Evolutionary conservation across 2,888 invertebrate genomes (phyloP).

Genomic region (Tortricodes alternella): DNA sequence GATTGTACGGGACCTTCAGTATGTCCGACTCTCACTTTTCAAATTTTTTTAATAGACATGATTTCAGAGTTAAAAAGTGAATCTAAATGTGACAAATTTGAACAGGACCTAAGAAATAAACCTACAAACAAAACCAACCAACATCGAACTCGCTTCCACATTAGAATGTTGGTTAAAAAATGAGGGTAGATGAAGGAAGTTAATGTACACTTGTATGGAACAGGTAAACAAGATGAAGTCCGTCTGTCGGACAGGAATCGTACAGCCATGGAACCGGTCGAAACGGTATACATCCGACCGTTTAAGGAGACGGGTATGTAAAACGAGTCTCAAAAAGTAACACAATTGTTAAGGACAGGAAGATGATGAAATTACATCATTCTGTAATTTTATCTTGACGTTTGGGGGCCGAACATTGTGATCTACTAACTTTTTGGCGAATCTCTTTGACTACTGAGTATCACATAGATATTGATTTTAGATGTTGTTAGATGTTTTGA

Average conservation of each 20-base stretch:
- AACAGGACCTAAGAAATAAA: too few species aligned
- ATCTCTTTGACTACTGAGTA: too few species aligned
- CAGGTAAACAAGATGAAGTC: not conserved
- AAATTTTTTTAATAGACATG: too few species aligned
- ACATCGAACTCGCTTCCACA: too few species aligned
- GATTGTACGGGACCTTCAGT: too few species aligned
- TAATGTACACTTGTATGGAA: not conserved
- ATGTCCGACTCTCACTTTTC: too few species aligned
- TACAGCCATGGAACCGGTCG: not conserved
- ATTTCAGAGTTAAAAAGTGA: too few species aligned
- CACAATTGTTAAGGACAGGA: not conserved
- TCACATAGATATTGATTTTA: too few species aligned
- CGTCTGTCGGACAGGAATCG: not conserved
- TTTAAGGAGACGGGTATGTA: not conserved
- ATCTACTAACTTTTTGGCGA: not conserved
- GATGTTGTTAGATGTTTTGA: too few species aligned
- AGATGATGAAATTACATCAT: not conserved
- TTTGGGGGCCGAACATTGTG: not conserved
- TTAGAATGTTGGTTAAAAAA: not conserved
- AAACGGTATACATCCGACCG: conserved; percentile 1
- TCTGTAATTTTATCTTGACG: not conserved
- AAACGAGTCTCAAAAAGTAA: not conserved
- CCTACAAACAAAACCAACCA: too few species aligned
- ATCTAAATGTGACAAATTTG: too few species aligned
- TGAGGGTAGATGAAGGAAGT: not conserved